A percentile compares a stretch with the other conserved stretches of the same genome.
Conservation (phyloP, 2,797 vertebrate genomes). For the Netta rufina region DNA sequence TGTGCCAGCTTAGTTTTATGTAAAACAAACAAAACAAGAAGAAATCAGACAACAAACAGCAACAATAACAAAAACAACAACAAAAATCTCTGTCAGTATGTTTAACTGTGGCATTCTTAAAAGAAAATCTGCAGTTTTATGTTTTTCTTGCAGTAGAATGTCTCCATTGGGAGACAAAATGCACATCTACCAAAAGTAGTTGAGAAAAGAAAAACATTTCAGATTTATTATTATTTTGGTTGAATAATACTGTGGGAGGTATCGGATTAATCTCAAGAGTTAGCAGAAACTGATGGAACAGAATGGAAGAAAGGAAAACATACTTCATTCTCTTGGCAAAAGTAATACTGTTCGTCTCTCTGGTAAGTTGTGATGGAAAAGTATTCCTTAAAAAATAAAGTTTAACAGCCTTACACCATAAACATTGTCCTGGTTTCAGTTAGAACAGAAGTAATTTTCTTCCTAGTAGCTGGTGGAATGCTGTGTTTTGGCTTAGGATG, state of each 20-base stretch:
- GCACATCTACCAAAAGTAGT: slow-evolving; percentile 15
- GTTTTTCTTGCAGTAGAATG: not conserved
- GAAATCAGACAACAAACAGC: no score
- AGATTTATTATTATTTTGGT: slow-evolving; percentile 4
- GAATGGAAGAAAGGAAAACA: slow-evolving; percentile 17
- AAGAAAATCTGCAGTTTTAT: slow-evolving; percentile 31
- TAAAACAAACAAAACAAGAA: not conserved
- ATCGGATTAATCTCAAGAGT: slow-evolving; percentile 26
- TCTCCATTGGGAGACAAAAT: slow-evolving; percentile 34
- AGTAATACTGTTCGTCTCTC: not conserved
- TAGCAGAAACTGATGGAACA: not conserved
- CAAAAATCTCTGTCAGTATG: not conserved
- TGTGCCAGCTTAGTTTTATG: not conserved
- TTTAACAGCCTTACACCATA: slow-evolving; percentile 23
- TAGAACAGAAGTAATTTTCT: no score
- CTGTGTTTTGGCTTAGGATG: no score
- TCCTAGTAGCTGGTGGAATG: no score
- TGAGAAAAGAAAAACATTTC: not conserved
- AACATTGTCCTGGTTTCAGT: no score
- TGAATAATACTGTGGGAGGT: not conserved
- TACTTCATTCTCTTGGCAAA: slow-evolving; percentile 31
- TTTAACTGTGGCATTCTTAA: slow-evolving; percentile 5
- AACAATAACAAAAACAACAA: not conserved
- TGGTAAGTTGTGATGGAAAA: not conserved
- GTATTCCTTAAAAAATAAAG: not conserved